These are phyloP conservation scores for Felis chaus DNA, from an alignment of 2,113 vertebrate species.

Conservation along the genomic window DNA sequence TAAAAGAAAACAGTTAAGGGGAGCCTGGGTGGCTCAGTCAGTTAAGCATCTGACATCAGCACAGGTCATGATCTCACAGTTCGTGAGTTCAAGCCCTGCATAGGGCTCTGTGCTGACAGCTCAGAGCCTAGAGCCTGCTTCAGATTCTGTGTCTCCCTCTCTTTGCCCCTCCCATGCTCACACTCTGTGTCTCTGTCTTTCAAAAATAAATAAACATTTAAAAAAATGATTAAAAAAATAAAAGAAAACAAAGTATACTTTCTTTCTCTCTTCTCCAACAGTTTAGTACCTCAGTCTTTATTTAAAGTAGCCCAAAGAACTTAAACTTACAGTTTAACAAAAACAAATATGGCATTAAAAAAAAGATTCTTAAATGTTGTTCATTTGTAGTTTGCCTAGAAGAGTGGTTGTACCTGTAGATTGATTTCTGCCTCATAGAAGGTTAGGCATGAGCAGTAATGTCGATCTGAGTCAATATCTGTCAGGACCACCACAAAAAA, in stretches of 20 bases:
- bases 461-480: constrained; percentile 97
- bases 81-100: no score
- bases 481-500: constrained; percentile 98
- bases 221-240: neutral
- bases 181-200: no score
- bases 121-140: no score
- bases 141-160: no score
- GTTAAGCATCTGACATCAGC: no score
- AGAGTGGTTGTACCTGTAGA: constrained; percentile 90
- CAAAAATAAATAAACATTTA: no score
- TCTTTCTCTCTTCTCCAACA: neutral
- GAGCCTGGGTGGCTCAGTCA: no score
- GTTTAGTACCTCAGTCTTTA: neutral
- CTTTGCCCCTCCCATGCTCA: no score
- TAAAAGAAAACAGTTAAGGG: neutral
- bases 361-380: neutral
- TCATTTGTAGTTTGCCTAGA: neutral
- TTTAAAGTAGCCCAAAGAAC: neutral
- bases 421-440: constrained; percentile 98
- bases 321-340: constrained; percentile 39
- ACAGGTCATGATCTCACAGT: no score
- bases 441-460: constrained; percentile 98
- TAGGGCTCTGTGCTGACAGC: no score
- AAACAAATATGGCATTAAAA: neutral
- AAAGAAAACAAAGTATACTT: constrained; percentile 4